Conservation (phyloP, 2,113 vertebrate genomes). For the Pavo muticus region DNA sequence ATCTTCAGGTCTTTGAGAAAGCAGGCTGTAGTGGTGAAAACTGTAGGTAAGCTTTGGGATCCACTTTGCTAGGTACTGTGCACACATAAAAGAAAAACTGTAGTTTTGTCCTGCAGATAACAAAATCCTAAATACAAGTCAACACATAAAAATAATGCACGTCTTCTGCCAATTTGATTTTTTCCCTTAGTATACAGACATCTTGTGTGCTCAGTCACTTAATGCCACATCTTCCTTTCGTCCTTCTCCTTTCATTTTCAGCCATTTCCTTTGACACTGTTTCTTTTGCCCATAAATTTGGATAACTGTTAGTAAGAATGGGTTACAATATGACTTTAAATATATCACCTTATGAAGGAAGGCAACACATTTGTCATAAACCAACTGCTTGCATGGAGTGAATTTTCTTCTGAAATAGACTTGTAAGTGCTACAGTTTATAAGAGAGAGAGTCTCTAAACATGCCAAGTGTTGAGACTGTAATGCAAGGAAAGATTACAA, state of each 20-base stretch:
- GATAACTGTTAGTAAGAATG: neutral
- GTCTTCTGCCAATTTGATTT: neutral
- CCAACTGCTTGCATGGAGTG: neutral
- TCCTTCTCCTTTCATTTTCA: neutral
- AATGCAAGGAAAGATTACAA: neutral
- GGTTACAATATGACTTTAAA: neutral
- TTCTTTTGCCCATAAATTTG: neutral
- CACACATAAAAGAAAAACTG: neutral
- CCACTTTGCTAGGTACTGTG: neutral
- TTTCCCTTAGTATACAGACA: neutral
- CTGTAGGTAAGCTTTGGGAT: neutral
- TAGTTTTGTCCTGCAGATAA: neutral
- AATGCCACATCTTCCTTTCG: neutral
- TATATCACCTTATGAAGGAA: neutral
- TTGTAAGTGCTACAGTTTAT: neutral
- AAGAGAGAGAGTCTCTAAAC: neutral
- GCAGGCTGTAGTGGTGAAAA: neutral
- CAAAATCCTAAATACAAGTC: neutral
- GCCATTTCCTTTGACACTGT: neutral
- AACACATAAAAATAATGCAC: fast-evolving
- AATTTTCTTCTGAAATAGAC: neutral
- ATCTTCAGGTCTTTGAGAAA: neutral
- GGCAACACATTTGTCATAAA: neutral
- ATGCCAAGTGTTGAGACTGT: neutral
- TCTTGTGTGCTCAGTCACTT: neutral